A percentile compares a stretch with the other conserved stretches of the same genome.
These are phyloP conservation scores for Aphaenogaster ashmeadi DNA, from an alignment of 1,140 invertebrate genomes.

Conservation along the genomic window DNA sequence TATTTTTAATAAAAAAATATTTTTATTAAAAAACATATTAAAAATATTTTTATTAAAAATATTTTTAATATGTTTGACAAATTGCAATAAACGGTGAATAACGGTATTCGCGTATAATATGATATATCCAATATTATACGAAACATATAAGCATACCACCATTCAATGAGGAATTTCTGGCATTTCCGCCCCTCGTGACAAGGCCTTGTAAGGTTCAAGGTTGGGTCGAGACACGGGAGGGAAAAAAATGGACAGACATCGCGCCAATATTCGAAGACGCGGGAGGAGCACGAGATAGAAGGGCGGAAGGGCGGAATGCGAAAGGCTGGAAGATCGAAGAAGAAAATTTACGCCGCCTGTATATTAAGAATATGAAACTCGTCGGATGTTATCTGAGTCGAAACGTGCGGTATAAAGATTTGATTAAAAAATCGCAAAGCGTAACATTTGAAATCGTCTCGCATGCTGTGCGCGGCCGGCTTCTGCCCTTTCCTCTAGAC, in stretches of 20 bases:
- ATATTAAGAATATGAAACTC: conserved; percentile 48
- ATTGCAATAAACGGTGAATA: background rate
- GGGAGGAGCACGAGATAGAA: conserved; percentile 11
- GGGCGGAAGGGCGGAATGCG: conserved; percentile 15
- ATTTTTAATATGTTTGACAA: background rate
- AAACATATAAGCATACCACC: background rate
- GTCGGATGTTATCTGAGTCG: conserved; percentile 20
- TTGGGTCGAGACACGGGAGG: conserved; percentile 6
- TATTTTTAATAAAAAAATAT: background rate
- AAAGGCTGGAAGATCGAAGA: conserved; percentile 27
- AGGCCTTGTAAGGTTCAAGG: conserved; percentile 54
- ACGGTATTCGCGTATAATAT: background rate
- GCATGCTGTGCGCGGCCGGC: background rate
- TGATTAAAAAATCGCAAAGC: conserved; percentile 53
- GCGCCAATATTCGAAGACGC: conserved; percentile 49
- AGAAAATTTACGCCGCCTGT: conserved; percentile 31
- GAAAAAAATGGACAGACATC: conserved; percentile 43
- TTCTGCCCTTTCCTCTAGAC: conserved; percentile 42
- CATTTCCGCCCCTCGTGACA: background rate
- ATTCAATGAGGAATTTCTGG: conserved; percentile 42
- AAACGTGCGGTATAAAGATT: conserved; percentile 25
- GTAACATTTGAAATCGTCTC: conserved; percentile 46
- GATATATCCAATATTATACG: conserved; percentile 8
- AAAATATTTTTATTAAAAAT: background rate
- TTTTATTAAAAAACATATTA: background rate